These are phyloP conservation scores for Spilarctia lutea DNA, from an alignment of 2,888 invertebrate species.

Conservation along the genomic window DNA sequence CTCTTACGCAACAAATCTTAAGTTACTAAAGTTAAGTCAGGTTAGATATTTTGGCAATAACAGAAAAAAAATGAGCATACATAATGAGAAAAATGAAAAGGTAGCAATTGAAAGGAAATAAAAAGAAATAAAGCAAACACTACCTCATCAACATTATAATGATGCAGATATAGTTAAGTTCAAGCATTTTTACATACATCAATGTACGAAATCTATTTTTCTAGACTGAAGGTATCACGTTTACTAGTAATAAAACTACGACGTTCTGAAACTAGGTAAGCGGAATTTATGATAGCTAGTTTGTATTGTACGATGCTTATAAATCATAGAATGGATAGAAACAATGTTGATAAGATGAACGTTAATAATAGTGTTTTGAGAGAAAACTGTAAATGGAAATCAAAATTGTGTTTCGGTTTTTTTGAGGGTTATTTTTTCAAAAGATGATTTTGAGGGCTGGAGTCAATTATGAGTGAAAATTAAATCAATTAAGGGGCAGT, in stretches of 20 bases:
- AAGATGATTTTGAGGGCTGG: no score
- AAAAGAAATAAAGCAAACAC: not conserved
- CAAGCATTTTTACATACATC: conserved; percentile 10
- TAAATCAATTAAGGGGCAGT: no score
- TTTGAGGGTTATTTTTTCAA: no score
- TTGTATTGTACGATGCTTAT: conserved; percentile 36
- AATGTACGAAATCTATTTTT: conserved; percentile 56
- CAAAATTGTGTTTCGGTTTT: not conserved
- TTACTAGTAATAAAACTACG: conserved; percentile 58
- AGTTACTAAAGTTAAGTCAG: no score
- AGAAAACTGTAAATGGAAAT: not conserved
- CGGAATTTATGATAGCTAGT: conserved; percentile 48
- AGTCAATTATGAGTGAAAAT: no score
- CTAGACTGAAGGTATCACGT: conserved; percentile 45
- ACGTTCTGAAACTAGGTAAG: conserved; percentile 37
- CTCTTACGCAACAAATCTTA: no score
- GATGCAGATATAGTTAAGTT: not conserved
- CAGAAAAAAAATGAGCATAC: no score
- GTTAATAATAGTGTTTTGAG: not conserved
- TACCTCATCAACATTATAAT: not conserved
- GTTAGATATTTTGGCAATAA: no score
- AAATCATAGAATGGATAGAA: conserved; percentile 43
- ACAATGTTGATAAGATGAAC: conserved; percentile 27
- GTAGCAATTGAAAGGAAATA: no score
- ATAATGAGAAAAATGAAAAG: no score